phyloP scores from a whole-genome alignment of 2,113 vertebrate species.

The Sisor rabdophorus region DNA sequence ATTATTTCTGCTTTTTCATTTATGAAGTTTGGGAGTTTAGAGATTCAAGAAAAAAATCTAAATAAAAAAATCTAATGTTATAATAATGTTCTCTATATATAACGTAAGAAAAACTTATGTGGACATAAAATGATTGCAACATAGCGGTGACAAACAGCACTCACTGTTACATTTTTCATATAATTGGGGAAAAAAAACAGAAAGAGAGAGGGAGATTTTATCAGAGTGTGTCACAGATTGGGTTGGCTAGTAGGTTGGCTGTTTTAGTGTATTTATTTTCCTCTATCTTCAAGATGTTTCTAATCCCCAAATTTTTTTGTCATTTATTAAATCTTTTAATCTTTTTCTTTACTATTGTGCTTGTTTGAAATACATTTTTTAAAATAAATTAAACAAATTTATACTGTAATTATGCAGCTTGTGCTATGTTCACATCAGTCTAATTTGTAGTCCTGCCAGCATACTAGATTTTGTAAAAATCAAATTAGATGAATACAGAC shows the following conservation, averaged over 20 bases:
- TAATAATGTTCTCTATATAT: too few species aligned
- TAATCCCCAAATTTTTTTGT: slow-evolving; percentile 1
- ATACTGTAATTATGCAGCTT: neutral
- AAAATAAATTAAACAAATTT: neutral
- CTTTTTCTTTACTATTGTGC: neutral
- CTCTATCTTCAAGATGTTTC: neutral
- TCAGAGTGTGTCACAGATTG: neutral
- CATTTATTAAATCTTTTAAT: neutral
- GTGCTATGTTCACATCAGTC: neutral
- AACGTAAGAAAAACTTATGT: too few species aligned
- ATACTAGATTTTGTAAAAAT: neutral
- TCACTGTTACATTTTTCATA: neutral
- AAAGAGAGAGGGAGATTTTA: neutral
- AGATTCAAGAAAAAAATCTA: too few species aligned
- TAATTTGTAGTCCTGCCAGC: neutral
- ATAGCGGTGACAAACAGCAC: too few species aligned
- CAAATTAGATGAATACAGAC: neutral
- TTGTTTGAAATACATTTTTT: neutral
- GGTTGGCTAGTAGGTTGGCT: slow-evolving; percentile 6
- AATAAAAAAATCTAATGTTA: too few species aligned
- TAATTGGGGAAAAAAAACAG: neutral
- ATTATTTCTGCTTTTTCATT: too few species aligned
- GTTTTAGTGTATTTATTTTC: slow-evolving; percentile 4
- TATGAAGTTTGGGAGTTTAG: too few species aligned
- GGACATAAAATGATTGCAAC: too few species aligned